Evolutionary conservation across 2,797 vertebrate species (phyloP), one percentile per base, ranked within the genome.

Genomic region (Catamblyrhynchus diadema): DNA sequence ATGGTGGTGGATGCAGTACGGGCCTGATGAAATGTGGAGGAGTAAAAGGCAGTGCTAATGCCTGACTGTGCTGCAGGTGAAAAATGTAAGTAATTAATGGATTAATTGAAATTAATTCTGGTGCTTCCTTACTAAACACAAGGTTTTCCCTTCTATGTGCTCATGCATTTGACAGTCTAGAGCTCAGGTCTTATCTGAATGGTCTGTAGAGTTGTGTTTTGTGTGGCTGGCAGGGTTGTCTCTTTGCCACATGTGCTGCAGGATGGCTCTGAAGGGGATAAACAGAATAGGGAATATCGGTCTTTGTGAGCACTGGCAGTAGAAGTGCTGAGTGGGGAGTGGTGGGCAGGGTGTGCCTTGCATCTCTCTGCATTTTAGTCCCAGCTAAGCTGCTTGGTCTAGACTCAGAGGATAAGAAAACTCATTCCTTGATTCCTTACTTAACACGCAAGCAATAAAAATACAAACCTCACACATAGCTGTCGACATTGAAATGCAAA

Each of bases 131-230:
- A 41, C 50, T 75, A 28, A 88, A 19, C 12, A 18, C 2, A 3
- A 62, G 32, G 11, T 62, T 78, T 79, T 42, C 12, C n/a, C 25
- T 81, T 44, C 25, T 39, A 1, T 3, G 0, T 30, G 10, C 14
- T 44, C 22, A 2, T 2, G 3, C 1, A 0, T 57, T 17, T 44
- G 75, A 7, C 39, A 60, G n/a, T 20, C 14, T 37, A 10, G 75
- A 91, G 61, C 56, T 82, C 33, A 10, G 16, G 24, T 15, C 5
- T 2, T 57, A 17, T 13, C n/a, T 24, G 61, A 23, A 9, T 1
- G n/a, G 73, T 2, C 32, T 32, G 59, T 73, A 51, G 69, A 82
- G 37, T 2, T 19, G 4, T 5, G 8, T 5, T 2, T 4, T 19
- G 23, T 25, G 39, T 33, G 85, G 8, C 66, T 69, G 86, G 66